Evolutionary conservation across 2,888 invertebrate species (phyloP).

Genomic region (Parnassius apollo): DNA sequence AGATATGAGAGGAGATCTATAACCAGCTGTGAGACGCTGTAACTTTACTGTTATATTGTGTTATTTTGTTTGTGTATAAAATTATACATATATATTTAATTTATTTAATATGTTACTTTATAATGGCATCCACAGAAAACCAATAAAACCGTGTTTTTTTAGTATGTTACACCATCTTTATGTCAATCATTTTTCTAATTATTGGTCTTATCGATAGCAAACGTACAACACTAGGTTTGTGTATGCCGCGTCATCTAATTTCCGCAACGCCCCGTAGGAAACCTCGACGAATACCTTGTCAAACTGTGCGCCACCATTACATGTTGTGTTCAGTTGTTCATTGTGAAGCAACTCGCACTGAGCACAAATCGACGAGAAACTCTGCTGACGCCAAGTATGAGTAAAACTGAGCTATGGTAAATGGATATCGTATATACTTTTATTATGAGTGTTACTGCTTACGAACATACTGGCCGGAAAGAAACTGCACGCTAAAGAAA

Average conservation of each 20-base stretch:
- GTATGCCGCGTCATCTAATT: conserved; percentile 59
- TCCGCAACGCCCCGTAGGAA: conserved; percentile 48
- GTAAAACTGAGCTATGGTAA: conserved; percentile 30
- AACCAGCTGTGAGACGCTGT: no score
- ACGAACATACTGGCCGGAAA: neutral
- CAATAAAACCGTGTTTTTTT: no score
- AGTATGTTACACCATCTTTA: no score
- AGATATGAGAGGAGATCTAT: no score
- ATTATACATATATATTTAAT: no score
- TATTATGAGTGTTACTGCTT: neutral
- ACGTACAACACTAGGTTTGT: conserved; percentile 28
- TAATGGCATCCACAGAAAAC: no score
- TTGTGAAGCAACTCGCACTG: conserved; percentile 8
- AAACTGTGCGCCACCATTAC: conserved; percentile 34
- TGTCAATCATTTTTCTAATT: no score
- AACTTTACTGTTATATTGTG: no score
- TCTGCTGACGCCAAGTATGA: conserved; percentile 18
- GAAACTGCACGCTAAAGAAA: no score
- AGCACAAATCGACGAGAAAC: conserved; percentile 19
- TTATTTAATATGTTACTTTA: no score
- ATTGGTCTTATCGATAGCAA: conserved; percentile 1
- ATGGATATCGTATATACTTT: conserved; percentile 5
- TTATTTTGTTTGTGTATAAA: no score
- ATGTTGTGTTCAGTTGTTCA: neutral
- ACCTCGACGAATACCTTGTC: conserved; percentile 49